Conservation (phyloP, 2,113 vertebrate species). For the Petrocephalus microphthalmus region DNA sequence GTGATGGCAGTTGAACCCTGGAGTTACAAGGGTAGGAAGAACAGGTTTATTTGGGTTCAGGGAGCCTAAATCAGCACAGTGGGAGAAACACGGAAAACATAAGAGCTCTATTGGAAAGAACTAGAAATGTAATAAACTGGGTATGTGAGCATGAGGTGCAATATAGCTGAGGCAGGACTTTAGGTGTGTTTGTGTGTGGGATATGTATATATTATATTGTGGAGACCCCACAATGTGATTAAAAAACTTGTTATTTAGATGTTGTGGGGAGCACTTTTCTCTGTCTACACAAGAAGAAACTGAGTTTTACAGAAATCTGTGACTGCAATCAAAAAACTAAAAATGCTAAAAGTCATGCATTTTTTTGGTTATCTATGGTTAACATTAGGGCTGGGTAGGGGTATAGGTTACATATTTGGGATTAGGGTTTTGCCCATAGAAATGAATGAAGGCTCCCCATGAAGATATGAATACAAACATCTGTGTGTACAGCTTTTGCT, state of each 20-base stretch:
- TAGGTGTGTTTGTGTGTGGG: background rate
- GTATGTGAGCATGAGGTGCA: background rate
- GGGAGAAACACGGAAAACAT: background rate
- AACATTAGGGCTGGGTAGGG: background rate
- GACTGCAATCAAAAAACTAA: background rate
- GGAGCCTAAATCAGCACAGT: background rate
- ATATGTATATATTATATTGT: background rate
- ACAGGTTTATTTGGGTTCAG: background rate
- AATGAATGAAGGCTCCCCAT: background rate
- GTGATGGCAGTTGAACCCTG: background rate
- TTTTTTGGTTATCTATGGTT: background rate
- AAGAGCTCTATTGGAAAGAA: background rate
- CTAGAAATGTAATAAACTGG: background rate
- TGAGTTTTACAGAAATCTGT: background rate
- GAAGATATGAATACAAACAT: background rate
- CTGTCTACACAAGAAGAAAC: background rate
- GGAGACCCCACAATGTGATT: background rate
- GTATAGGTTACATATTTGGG: background rate
- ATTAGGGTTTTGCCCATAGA: background rate
- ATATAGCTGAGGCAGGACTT: background rate
- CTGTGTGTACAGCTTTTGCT: too few relatives aligned
- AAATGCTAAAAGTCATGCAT: background rate
- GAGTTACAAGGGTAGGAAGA: background rate
- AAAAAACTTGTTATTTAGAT: background rate
- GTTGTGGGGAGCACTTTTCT: background rate